phyloP scores from a whole-genome alignment of 2,888 invertebrate genomes.

The Caenorhabditis uteleia region DNA sequence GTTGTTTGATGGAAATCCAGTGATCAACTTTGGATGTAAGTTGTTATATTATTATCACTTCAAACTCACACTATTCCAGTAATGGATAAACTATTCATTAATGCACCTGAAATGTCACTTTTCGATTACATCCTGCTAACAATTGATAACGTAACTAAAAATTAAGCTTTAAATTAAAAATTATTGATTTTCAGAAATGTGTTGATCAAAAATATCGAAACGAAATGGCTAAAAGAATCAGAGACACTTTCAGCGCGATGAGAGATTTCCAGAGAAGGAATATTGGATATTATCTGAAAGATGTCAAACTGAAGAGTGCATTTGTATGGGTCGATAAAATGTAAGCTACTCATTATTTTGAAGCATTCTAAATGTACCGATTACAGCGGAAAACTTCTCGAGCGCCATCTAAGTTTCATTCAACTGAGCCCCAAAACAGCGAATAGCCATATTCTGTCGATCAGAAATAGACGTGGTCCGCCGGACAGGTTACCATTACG shows the following conservation, averaged over 20 bases:
- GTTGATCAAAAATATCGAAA: too few relatives aligned
- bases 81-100: conserved; percentile 35
- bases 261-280: too few relatives aligned
- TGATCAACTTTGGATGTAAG: conserved; percentile 42
- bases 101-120: conserved; percentile 18
- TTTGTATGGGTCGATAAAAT: conserved; percentile 3
- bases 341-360: too few relatives aligned
- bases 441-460: too few relatives aligned
- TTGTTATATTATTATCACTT: not conserved
- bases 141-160: conserved; percentile 8
- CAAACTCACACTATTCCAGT: conserved; percentile 14
- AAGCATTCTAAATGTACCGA: too few relatives aligned
- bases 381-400: conserved; percentile 4
- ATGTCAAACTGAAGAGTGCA: conserved; percentile 14
- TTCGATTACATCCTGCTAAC: conserved; percentile 22
- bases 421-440: not conserved
- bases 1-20: conserved; percentile 17
- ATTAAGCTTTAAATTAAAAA: too few relatives aligned
- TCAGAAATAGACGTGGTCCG: too few relatives aligned
- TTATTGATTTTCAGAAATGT: too few relatives aligned
- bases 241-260: too few relatives aligned
- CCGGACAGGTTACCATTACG: too few relatives aligned
- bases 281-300: not conserved
- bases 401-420: conserved; percentile 15
- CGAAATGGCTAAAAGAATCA: too few relatives aligned